Evolutionary conservation across 2,888 invertebrate genomes (phyloP), one percentile per base, ranked within the genome.

Genomic region (Lasioglossum zephyrum): DNA sequence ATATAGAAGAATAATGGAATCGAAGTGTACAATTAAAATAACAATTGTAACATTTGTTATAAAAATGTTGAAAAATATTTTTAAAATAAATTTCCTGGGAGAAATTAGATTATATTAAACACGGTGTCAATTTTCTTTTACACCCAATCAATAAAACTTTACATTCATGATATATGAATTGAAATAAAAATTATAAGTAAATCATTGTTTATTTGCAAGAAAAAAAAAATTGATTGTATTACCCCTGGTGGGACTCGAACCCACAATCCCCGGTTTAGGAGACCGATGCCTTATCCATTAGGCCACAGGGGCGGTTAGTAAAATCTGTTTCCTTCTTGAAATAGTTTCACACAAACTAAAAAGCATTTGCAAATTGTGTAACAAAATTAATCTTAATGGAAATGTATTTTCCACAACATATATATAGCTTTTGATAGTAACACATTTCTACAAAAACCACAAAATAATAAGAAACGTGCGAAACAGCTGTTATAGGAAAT

Each of bases 161-260:
- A n/a, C 8, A 13, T 5, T 13, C 4, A n/a, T n/a, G 13, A n/a
- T 44, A 11, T 36, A 44, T 22, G 3, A 44, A 31, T 49, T 1
- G 4, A 13, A 22, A 13, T 31, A 41, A 4, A 57, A 57, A 22
- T 41, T 9, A 18, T 11, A 97, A 97, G 97, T 97, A 97, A 16
- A 63, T 63, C 16, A 63, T 63, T 97, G 97, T 53, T 39, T 41
- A 26, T 63, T 69, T 18, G 9, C 1, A 22, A 39, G 26, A 57
- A 81, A 84, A 85, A 84, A 85, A 92, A 88, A 88, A 97, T 97
- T 97, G 97, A 97, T 84, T 80, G 1, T 0, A 80, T 88, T 85
- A 97, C 97, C 97, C 97, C 97, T 97, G 97, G 97, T 97, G 97
- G 97, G 97, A 97, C 97, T 97, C 97, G 97, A 97, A 97, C 97